Evolutionary conservation across 2,797 vertebrate species (phyloP).

Genomic region (Poecilia gillii): DNA sequence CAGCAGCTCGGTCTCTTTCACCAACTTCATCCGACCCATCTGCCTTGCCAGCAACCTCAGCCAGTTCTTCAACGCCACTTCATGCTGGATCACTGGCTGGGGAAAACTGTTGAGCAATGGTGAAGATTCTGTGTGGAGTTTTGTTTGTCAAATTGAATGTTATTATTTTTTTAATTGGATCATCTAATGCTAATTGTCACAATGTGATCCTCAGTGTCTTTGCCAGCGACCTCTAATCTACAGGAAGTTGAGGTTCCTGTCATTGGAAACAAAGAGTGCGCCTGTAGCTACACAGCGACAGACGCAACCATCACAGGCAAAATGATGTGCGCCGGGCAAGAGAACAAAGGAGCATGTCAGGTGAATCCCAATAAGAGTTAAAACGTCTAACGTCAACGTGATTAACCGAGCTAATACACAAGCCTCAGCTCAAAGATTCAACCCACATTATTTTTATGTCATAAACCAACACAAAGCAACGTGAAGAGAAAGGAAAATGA

Average conservation of each 20-base stretch:
- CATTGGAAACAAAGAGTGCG: constrained; percentile 63
- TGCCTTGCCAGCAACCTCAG: constrained; percentile 78
- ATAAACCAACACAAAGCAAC: not conserved
- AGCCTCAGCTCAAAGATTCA: not conserved
- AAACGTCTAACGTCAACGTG: not conserved
- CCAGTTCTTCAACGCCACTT: constrained; percentile 50
- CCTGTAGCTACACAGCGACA: not conserved
- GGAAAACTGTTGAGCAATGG: constrained; percentile 40
- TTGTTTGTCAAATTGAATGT: not conserved
- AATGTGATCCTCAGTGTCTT: constrained; percentile 28
- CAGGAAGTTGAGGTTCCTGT: constrained; percentile 76
- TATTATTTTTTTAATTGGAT: not conserved
- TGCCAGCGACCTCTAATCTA: constrained; percentile 30
- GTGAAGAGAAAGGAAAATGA: not conserved
- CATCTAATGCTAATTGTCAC: not conserved
- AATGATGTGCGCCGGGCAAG: constrained; percentile 75
- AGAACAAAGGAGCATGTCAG: constrained; percentile 71
- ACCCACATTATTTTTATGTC: not conserved
- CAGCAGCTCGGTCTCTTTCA: constrained; percentile 58
- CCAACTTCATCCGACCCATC: constrained; percentile 74
- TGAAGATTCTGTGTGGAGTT: constrained; percentile 29
- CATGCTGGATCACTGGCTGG: constrained; percentile 78
- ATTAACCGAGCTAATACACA: not conserved
- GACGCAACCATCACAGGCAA: constrained; percentile 16
- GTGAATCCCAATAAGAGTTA: constrained; percentile 33